Base-by-base conservation (phyloP, 2,797 vertebrate genomes). In the Eulemur albifrons region DNA sequence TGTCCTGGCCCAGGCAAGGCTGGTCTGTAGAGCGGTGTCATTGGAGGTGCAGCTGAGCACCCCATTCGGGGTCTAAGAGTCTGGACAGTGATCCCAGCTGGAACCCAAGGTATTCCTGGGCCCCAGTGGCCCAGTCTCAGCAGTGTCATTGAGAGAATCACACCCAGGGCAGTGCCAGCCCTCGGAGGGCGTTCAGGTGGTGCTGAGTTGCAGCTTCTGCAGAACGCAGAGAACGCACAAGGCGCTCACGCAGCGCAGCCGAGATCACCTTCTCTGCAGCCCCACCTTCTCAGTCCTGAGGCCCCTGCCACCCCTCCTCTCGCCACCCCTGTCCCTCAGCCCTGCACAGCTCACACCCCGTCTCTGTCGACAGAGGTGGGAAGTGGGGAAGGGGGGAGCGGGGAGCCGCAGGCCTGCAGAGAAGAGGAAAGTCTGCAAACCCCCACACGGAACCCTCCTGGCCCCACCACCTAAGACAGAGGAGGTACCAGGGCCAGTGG, bases 121-220 rank as follows among this genome's bases (percentile, higher is more conserved):
- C 4, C n/a, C 83, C 38, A 1, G n/a, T 7, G 6, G 52, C 38
- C 43, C n/a, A 2, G 13, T 18, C 4, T 84, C 43, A 45, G 9
- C 20, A 1, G n/a, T 2, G 8, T 27, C 48, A 18, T 40, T 35
- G 13, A 57, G 4, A 32, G 57, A 20, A 43, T 27, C 13, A 6
- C 54, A 8, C 40, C 2, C 18, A 25, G 18, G 0, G 30, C 57
- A 27, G 43, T 18, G 1, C 8, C 35, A 45, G 38, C 43, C 38
- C 0, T 0, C 0, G 10, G 52, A 48, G 48, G 61, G 25, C 32
- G 0, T 4, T 1, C 0, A 1, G 7, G 35, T 0, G 5, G 43
- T 18, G 43, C 45, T 6, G 73, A 76, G 45, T 30, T 5, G 32
- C 65, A 69, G 40, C 48, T 76, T 35, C 2, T 23, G 32, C 6